Conservation (phyloP, 2,113 vertebrate species). For the Chionomys nivalis region DNA sequence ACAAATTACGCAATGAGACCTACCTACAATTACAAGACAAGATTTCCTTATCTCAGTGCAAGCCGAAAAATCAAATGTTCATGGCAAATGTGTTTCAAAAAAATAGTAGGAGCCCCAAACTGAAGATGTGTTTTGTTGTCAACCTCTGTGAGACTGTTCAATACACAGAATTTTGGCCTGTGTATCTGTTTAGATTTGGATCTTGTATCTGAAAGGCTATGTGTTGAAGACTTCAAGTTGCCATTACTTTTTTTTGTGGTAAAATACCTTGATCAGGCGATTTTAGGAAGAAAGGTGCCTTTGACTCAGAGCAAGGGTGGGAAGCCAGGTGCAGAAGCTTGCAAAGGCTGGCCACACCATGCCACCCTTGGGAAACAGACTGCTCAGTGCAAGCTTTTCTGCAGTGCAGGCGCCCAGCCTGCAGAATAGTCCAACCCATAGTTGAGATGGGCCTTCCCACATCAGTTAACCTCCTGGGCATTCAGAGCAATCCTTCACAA, state of each 20-base stretch:
- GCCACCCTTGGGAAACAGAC: neutral
- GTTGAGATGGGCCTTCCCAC: neutral
- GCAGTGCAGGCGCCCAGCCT: neutral
- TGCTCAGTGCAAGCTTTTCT: neutral
- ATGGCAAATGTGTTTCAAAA: neutral
- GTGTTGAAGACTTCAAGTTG: neutral
- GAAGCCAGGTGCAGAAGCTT: neutral
- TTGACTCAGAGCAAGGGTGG: neutral
- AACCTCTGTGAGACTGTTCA: neutral
- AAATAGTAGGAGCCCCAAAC: neutral
- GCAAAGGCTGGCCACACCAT: neutral
- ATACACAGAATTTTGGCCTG: neutral
- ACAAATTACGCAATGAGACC: neutral
- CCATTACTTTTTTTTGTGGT: neutral
- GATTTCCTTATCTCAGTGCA: neutral
- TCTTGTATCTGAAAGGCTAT: neutral
- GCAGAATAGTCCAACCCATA: neutral
- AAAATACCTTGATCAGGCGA: too few relatives aligned
- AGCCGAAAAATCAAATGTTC: neutral
- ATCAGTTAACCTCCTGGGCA: neutral
- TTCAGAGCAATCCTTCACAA: neutral
- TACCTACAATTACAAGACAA: neutral
- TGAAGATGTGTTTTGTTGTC: neutral
- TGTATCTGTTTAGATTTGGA: neutral
- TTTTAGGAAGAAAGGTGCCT: neutral